Conservation (phyloP, 2,113 vertebrate species). For the Mesocricetus auratus region DNA sequence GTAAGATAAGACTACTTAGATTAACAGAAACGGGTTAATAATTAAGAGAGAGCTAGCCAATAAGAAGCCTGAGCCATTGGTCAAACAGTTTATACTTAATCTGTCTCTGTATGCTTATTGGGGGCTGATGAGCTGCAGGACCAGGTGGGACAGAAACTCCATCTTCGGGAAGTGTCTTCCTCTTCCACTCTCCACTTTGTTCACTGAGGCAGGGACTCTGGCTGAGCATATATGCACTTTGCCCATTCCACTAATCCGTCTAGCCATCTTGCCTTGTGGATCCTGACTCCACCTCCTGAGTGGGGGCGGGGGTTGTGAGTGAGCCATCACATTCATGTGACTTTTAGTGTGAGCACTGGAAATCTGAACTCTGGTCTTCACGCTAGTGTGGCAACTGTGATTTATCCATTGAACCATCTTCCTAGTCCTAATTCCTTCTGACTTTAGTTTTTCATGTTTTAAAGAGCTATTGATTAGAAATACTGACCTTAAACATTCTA, state of each 20-base stretch:
- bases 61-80: too few species aligned
- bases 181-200: not conserved
- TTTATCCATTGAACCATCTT: not conserved
- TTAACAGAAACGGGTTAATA: too few species aligned
- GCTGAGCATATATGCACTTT: not conserved
- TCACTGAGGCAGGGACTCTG: not conserved
- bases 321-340: not conserved
- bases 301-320: too few species aligned
- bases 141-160: too few species aligned
- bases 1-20: too few species aligned
- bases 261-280: too few species aligned
- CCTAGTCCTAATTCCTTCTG: not conserved
- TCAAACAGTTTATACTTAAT: too few species aligned
- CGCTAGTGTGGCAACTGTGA: not conserved
- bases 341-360: not conserved
- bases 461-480: not conserved
- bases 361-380: not conserved
- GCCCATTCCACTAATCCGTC: not conserved
- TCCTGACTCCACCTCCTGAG: not conserved
- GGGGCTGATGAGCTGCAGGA: too few species aligned
- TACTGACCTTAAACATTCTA: slow-evolving; percentile 30
- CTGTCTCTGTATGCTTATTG: too few species aligned
- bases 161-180: not conserved
- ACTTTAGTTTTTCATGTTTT: not conserved
- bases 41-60: too few species aligned